Evolutionary conservation across 2,113 vertebrate species (phyloP).

Genomic region (Psammodynastes pulverulentus): DNA sequence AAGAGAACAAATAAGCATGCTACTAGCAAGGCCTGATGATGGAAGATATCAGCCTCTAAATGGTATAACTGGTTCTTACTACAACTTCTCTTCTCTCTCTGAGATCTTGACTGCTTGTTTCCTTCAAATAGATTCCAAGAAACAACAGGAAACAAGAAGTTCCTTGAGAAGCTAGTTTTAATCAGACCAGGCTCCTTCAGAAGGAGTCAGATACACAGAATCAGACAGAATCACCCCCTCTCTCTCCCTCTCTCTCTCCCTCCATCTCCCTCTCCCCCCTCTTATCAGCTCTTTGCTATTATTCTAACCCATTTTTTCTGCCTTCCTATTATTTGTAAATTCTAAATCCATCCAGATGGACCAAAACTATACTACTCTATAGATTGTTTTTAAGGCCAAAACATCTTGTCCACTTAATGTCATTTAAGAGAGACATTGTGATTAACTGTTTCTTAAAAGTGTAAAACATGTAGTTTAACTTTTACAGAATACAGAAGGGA

Average conservation of each 20-base stretch:
- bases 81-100: not conserved
- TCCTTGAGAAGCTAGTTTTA: not conserved
- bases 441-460: not conserved
- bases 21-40: not conserved
- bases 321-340: not conserved
- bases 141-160: not conserved
- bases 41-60: not conserved
- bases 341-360: not conserved
- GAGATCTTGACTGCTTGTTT: not conserved
- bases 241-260: no score
- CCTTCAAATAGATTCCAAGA: not conserved
- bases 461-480: not conserved
- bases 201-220: not conserved
- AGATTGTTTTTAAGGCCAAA: not conserved
- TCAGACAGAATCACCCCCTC: not conserved
- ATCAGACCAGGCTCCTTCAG: not conserved
- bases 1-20: not conserved
- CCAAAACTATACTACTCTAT: not conserved
- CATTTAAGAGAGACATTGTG: not conserved
- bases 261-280: no score
- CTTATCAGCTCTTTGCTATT: not conserved
- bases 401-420: not conserved
- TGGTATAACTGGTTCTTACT: not conserved
- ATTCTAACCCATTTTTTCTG: not conserved
- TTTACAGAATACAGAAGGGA: not conserved